Evolutionary conservation across 2,797 vertebrate species (phyloP).

Genomic region (Paguma larvata): DNA sequence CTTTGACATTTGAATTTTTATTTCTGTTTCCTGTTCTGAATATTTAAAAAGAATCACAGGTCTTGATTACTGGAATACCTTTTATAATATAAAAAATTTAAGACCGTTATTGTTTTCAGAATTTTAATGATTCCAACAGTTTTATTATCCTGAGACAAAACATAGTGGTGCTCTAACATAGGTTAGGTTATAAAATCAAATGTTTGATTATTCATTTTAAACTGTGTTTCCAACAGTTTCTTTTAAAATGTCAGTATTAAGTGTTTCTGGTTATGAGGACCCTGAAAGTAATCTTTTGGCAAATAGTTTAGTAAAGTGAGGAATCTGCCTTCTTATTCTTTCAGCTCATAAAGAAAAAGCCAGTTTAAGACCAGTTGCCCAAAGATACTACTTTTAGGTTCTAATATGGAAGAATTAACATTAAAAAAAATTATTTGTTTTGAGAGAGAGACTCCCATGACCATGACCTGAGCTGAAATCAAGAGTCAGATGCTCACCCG

Average conservation of each 20-base stretch:
- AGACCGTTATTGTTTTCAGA: constrained; percentile 31
- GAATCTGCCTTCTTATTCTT: constrained; percentile 79
- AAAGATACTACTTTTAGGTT: constrained; percentile 80
- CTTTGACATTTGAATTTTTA: constrained; percentile 49
- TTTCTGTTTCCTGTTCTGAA: constrained; percentile 42
- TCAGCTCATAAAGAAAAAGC: constrained; percentile 77
- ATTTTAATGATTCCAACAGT: constrained; percentile 24
- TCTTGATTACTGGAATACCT: constrained; percentile 27
- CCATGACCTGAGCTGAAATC: too few relatives aligned
- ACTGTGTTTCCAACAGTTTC: constrained; percentile 18
- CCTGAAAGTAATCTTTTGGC: constrained; percentile 74
- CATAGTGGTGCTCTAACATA: constrained; percentile 14
- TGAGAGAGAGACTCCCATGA: too few relatives aligned
- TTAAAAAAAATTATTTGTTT: constrained; percentile 55
- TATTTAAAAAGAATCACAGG: constrained; percentile 41
- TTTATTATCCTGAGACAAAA: constrained; percentile 48
- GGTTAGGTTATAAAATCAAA: constrained; percentile 60
- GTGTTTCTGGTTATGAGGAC: neutral
- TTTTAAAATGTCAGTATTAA: constrained; percentile 20
- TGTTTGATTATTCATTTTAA: constrained; percentile 55
- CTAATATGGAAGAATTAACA: constrained; percentile 80
- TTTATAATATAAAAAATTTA: neutral
- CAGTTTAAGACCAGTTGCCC: constrained; percentile 70
- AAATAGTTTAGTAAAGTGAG: constrained; percentile 75
- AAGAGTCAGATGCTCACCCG: too few relatives aligned